Base-by-base conservation (phyloP, 1,140 invertebrate species). In the Drosophila rufa region DNA sequence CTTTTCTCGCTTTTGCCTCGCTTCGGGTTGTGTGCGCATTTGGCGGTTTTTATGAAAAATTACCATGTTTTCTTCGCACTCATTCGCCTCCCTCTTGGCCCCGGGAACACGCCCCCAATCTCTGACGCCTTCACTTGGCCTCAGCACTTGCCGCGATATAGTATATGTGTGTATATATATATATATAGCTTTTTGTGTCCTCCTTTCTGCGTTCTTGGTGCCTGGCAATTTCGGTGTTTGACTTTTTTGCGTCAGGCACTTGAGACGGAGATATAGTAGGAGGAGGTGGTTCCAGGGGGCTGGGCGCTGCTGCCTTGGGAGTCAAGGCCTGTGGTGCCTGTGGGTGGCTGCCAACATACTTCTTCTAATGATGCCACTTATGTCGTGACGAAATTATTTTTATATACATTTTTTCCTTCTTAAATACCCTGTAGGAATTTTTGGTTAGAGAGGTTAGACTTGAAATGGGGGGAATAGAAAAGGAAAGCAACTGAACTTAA, bases 41-140 rank as follows among this genome's bases (percentile, higher is more conserved):
- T 90, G 84, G 84, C 85, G 84, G 85, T 89, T 89, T 89, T 90
- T 90, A 89, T 89, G 84, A 90, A 90, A 90, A 90, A 90, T 90
- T 90, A 90, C 85, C 85, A 89, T 90, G 84, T 87, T 87, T 89
- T 84, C 83, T 77, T 87, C 83, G 80, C 80, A 87, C 83, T 89
- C 84, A 80, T 87, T 89, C 84, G 7, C 30, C 42, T 19, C 42
- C 48, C 66, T 17, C 22, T 55, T 47, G 43, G 51, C 67, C 67
- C 67, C 69, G 2, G 36, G 7, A 42, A 42, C 69, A 71, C 66
- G 66, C 75, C 76, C 65, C 65, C 56, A 51, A 71, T 64, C 58
- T 64, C 58, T 64, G 51, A 62, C 75, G 66, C 65, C 75, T 79
- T 65, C 51, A 40, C 42, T 30, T 33, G 36, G 36, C 43, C 56